phyloP scores from a whole-genome alignment of 2,888 invertebrate species.

The Zelleria hepariella region DNA sequence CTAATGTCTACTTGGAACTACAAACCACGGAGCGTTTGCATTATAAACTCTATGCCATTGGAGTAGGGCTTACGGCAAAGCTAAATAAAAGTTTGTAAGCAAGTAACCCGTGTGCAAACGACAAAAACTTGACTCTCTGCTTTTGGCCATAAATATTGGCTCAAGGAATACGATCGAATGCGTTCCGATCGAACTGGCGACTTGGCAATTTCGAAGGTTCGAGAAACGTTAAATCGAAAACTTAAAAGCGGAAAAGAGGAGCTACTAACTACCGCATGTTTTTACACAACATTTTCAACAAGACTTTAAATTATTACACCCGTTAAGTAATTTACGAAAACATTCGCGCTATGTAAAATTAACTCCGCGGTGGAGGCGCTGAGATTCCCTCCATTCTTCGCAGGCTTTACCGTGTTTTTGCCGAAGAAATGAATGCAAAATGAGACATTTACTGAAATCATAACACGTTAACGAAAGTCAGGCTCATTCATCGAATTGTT shows the following conservation, averaged over 20 bases:
- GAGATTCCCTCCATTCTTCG: constrained; percentile 25
- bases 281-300: not conserved
- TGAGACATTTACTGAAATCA: constrained; percentile 41
- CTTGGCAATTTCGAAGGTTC: not conserved
- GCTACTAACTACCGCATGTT: not conserved
- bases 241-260: too few relatives aligned
- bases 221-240: not conserved
- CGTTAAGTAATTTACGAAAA: not conserved
- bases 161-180: constrained; percentile 2
- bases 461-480: constrained; percentile 23
- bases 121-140: constrained; percentile 45
- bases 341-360: not conserved
- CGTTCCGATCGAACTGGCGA: constrained; percentile 5
- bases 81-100: constrained; percentile 22
- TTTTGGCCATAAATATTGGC: constrained; percentile 33
- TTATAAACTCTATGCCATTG: not conserved
- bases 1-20: constrained; percentile 15
- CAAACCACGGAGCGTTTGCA: not conserved
- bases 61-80: not conserved
- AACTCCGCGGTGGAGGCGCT: constrained; percentile 9
- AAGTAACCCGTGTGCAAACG: constrained; percentile 26
- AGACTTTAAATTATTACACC: not conserved
- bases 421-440: constrained; percentile 18
- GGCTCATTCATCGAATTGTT: constrained; percentile 18
- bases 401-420: not conserved